Evolutionary conservation across 2,113 vertebrate genomes (phyloP), one percentile per base, ranked within the genome.

Genomic region (Vulpes ferrilata): DNA sequence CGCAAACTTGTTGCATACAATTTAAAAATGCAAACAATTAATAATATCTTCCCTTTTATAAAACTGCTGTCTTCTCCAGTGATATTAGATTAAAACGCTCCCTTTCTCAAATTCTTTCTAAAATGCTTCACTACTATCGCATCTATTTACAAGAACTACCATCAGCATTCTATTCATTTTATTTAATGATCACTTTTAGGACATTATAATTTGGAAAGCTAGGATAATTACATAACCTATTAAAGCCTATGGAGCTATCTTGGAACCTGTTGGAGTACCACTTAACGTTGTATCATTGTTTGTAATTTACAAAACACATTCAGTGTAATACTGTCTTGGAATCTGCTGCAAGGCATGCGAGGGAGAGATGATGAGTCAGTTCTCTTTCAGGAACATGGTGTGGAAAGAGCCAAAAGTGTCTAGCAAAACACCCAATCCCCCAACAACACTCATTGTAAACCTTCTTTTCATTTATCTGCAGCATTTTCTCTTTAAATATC

Each of bases 11-110:
- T 30, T 27, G 83, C 30, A 25, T 60, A 55, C 7, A n/a, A 85
- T 22, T 69, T 85, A 22, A 95, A 96, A 97, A 84, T 88, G n/a
- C 20, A 90, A 81, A 91, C 82, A 43, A 96, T 88, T 93, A 76
- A 83, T 87, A 95, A 79, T 83, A 53, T 90, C 30, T 74, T 84
- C 10, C 12, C 30, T 79, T 97, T 93, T 85, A 78, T 30, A 82
- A 88, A 81, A 94, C 71, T 97, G 53, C 91, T 69, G 17, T 84
- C 48, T 95, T 53, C 81, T 89, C 88, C 57, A 91, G 73, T 95
- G 71, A 25, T n/a, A 64, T 69, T 65, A 78, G 71, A 88, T 93
- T 96, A 88, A 96, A 76, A 83, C 87, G 17, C 23, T 43, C 3
- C 27, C 13, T 15, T 10, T 7, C 7, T 27, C 74, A 30, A 78